phyloP scores from a whole-genome alignment of 2,888 invertebrate genomes.

The Dasysyrphus albostriatus region DNA sequence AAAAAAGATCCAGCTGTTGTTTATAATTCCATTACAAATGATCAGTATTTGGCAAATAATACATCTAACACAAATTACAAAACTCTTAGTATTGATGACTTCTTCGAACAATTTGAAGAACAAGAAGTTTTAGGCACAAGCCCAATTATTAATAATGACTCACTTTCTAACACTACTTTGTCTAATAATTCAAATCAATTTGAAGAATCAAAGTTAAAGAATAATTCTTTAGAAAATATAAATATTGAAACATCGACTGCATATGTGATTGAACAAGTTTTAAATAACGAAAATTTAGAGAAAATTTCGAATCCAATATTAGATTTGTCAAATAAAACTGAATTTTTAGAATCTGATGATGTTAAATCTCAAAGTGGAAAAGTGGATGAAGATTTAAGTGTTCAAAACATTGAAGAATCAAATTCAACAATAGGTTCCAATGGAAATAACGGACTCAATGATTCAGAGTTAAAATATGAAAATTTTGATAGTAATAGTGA shows the following conservation, averaged over 20 bases:
- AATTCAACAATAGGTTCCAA: neutral
- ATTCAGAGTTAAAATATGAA: neutral
- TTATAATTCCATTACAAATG: neutral
- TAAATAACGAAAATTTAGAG: neutral
- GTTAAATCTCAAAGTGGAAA: neutral
- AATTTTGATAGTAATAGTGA: neutral
- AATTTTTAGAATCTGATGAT: neutral
- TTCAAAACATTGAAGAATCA: neutral
- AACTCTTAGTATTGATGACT: neutral
- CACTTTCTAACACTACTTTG: neutral
- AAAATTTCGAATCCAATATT: neutral
- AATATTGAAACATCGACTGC: neutral
- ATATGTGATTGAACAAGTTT: neutral
- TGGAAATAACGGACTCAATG: neutral
- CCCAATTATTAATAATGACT: neutral
- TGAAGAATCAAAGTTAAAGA: neutral
- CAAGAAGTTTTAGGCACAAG: neutral
- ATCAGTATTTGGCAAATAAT: neutral
- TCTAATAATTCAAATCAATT: neutral
- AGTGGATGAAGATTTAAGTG: neutral
- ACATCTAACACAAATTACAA: neutral
- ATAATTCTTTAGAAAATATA: neutral
- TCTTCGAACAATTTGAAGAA: constrained; percentile 2
- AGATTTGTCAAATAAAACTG: neutral
- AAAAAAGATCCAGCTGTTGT: neutral